These are phyloP conservation scores for Eulemur rubriventer DNA, from an alignment of 2,797 vertebrate species.

Conservation along the genomic window DNA sequence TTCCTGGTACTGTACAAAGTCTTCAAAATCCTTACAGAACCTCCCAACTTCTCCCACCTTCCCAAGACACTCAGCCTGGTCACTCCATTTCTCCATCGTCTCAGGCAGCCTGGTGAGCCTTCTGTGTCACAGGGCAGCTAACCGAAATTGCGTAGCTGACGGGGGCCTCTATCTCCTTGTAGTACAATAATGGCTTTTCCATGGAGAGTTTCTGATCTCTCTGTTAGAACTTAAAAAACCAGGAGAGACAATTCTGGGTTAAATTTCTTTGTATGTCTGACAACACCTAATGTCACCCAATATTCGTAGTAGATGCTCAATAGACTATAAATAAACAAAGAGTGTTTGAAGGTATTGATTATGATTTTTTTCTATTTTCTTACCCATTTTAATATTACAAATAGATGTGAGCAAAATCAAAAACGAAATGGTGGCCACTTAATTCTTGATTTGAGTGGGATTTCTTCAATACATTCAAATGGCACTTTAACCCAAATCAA, in stretches of 20 bases:
- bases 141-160: background rate
- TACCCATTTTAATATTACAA: background rate
- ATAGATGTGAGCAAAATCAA: background rate
- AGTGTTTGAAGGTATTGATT: background rate
- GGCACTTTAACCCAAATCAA: background rate
- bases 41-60: background rate
- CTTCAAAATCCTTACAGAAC: background rate
- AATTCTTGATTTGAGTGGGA: background rate
- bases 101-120: background rate
- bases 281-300: background rate
- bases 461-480: background rate
- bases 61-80: background rate
- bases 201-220: background rate
- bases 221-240: background rate
- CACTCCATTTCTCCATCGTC: background rate
- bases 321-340: background rate
- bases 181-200: background rate
- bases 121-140: background rate
- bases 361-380: background rate
- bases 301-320: background rate
- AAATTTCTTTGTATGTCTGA: background rate
- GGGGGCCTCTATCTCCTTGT: too few species aligned
- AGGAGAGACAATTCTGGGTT: background rate
- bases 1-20: background rate
- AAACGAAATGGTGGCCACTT: background rate